A percentile compares a stretch with the other conserved stretches of the same genome.
Conservation (phyloP, 2,797 vertebrate genomes). For the Coregonus ussuriensis region DNA sequence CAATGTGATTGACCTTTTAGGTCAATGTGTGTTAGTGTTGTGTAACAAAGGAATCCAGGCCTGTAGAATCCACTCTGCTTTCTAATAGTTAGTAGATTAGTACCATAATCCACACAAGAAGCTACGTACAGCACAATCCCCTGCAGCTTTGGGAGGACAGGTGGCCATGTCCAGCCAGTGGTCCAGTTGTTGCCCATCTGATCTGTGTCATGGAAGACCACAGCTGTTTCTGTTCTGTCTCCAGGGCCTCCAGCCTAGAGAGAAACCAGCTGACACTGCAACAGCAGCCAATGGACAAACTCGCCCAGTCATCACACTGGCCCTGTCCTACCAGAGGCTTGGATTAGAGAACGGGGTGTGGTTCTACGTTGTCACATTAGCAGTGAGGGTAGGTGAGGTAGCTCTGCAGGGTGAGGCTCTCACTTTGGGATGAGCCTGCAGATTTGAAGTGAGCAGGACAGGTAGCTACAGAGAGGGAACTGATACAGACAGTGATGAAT, state of each 20-base stretch:
- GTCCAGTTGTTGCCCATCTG: conserved; percentile 4
- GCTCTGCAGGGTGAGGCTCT: neutral
- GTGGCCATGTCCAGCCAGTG: conserved; percentile 43
- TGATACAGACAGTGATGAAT: neutral
- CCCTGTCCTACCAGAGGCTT: conserved; percentile 1
- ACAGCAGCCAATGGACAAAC: conserved; percentile 5
- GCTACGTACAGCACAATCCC: conserved; percentile 39
- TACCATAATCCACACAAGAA: conserved; percentile 46
- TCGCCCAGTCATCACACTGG: conserved; percentile 19
- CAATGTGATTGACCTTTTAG: conserved; percentile 9
- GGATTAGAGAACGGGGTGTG: neutral
- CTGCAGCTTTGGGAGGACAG: conserved; percentile 39
- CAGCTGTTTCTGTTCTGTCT: conserved; percentile 51
- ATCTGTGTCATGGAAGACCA: conserved; percentile 22
- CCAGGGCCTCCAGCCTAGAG: conserved; percentile 24
- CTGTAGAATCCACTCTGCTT: conserved; percentile 36
- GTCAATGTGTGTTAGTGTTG: conserved; percentile 9
- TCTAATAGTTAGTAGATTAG: conserved; percentile 38
- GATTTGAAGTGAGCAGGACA: neutral
- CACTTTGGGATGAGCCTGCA: neutral
- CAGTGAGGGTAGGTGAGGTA: neutral
- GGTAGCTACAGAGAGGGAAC: conserved; percentile 2
- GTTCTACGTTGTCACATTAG: neutral
- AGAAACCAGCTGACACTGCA: conserved; percentile 33
- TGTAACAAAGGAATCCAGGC: conserved; percentile 44